Conservation (phyloP, 92 coral and sea anemone genomes). For the Umimayanthus kanabou region DNA sequence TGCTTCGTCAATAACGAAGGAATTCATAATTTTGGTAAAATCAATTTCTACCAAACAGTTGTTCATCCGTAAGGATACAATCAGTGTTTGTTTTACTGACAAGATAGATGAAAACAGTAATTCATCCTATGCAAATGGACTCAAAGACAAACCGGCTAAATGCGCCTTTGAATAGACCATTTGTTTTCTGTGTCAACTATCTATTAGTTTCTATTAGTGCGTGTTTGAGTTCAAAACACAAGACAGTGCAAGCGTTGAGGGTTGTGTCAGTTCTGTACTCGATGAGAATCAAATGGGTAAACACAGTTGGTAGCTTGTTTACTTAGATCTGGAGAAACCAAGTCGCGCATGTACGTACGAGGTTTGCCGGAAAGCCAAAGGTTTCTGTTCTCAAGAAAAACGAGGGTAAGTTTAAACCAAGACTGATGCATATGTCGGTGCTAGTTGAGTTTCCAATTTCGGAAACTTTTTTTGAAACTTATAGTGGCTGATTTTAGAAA, state of each 20-base stretch:
- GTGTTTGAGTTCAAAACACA: conserved; percentile 29
- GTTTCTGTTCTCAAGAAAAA: neutral
- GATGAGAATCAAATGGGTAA: conserved; percentile 6
- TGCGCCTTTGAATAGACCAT: conserved; percentile 20
- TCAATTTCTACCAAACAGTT: conserved; percentile 17
- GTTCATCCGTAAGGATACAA: conserved; percentile 10
- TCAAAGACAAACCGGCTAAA: neutral
- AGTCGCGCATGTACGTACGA: neutral
- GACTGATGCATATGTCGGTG: neutral
- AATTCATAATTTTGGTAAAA: conserved; percentile 21
- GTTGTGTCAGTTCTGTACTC: conserved; percentile 28
- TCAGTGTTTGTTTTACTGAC: conserved; percentile 15
- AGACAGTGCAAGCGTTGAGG: neutral
- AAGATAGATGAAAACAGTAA: conserved; percentile 27
- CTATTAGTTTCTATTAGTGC: neutral
- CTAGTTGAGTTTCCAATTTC: neutral
- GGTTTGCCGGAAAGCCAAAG: neutral
- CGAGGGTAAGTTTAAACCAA: neutral
- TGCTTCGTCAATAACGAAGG: conserved; percentile 16
- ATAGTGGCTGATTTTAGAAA: neutral
- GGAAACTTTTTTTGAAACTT: no score
- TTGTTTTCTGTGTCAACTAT: conserved; percentile 18
- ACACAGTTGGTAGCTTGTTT: conserved; percentile 6
- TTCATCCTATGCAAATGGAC: conserved; percentile 29
- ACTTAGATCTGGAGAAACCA: neutral